Base-by-base conservation (phyloP, 2,888 invertebrate genomes). In the Lasioglossum villosulum region DNA sequence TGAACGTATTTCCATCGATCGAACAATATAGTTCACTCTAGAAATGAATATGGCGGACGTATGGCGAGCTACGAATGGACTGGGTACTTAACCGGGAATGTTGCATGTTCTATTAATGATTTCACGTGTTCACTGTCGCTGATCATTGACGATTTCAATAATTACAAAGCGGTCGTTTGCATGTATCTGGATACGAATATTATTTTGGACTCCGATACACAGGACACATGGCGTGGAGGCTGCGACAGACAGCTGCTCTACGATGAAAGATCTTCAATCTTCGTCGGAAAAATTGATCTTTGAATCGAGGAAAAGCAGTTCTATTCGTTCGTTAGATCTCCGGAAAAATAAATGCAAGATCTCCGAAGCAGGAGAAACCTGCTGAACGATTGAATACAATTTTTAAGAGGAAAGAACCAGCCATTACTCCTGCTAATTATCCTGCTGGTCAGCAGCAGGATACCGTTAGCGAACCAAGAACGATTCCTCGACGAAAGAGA, bases 41-140 rank as follows among this genome's bases (percentile, higher is more conserved):
- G 70, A 80, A 75, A 85, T 76, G 71, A 87, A 83, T 86, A 81
- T 68, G 59, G 77, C 72, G 52, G 79, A 74, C 78, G 79, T 84
- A 88, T 84, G 76, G 82, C 75, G 63, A 85, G 87, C 82, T 83
- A 82, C 80, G 86, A 86, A 89, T 86, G 89, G 87, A 90, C 84
- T 92, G 88, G 86, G 87, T 88, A 88, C 85, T 89, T 89, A 88
- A 87, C 34, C 86, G 91, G 87, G 89, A 92, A 91, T 93, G 92
- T 90, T 92, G 93, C 93, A 92, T 93, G 92, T 86, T 84, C 84
- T 88, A 89, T 90, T 89, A 90, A 88, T 91, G 83, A 86, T 89
- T 86, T 90, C 88, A 83, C 89, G 86, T 90, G 84, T 88, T 90
- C 73, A 84, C 74, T 85, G 78, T 89, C 86, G 84, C 84, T 89